Evolutionary conservation across 2,113 vertebrate genomes (phyloP), one percentile per base, ranked within the genome.

Genomic region (Nansenia antarctica): DNA sequence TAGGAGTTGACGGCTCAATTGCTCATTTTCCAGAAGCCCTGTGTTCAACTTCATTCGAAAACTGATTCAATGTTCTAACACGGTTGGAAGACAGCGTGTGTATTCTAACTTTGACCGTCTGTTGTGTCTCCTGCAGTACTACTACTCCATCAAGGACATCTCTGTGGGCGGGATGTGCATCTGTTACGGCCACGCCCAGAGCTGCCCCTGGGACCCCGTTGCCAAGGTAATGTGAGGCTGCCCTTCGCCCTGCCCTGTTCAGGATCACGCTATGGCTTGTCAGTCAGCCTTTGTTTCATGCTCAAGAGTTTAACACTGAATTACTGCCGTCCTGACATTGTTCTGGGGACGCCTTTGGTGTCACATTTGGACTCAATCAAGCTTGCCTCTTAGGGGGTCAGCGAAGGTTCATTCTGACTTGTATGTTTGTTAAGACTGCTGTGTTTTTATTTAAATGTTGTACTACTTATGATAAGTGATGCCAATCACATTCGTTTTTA

Each of bases 101-200:
- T 31, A 34, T 22, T 45, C 11, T 66, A 24, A 60, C n/a, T 35
- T 27, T 63, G 14, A 12, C 5, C 30, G 24, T 65, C 24, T 52
- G 27, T 65, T 15, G 4, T 47, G 1, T 37, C 31, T 45, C 9
- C 31, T 62, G 18, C 79, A 98, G 97, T 98, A 98, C 81, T 99
- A 93, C 79, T 99, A 99, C 75, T 98, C 96, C 74, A 88, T 98
- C 86, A 99, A 99, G 82, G 96, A 98, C 73, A 90, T 99, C 62
- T 99, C 97, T 5, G 86, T 99, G 60, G 97, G 97, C 3, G 96
- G 97, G 20, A 98, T 98, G 96, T 98, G 97, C 22, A 97, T 98
- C 88, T 99, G 96, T 75, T 94, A 95, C 0, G 96, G 97, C 32
- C 96, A 99, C 8, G 97, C 97, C 65, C 91, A 95, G 73, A 98